phyloP scores from a whole-genome alignment of 2,797 vertebrate species.

The Gymnocypris eckloni region DNA sequence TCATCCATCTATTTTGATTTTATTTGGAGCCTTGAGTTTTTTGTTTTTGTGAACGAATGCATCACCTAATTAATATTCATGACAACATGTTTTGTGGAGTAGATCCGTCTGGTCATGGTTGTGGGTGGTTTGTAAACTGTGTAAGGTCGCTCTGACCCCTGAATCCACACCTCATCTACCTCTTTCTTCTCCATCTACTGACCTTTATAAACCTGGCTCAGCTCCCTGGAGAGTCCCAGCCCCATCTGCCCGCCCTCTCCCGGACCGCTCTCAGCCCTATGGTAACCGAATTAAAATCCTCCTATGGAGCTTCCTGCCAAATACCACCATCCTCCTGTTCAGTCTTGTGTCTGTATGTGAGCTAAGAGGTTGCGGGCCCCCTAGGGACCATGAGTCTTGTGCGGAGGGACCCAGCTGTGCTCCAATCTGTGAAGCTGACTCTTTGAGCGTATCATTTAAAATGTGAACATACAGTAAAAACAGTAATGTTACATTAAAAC shows the following conservation, averaged over 20 bases:
- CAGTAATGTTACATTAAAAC: neutral
- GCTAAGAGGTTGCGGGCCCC: conserved; percentile 60
- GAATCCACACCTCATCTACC: conserved; percentile 35
- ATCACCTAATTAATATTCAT: conserved; percentile 27
- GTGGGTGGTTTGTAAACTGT: conserved; percentile 2
- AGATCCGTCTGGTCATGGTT: conserved; percentile 15
- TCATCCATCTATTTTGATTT: neutral
- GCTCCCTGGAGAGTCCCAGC: conserved; percentile 35
- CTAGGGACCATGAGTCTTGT: conserved; percentile 62
- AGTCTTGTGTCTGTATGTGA: conserved; percentile 43
- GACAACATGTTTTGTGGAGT: conserved; percentile 2
- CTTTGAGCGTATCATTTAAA: conserved; percentile 72
- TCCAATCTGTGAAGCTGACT: conserved; percentile 73
- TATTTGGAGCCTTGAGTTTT: neutral
- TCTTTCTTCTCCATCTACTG: conserved; percentile 33
- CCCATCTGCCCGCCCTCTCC: conserved; percentile 46
- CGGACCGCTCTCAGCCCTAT: conserved; percentile 33
- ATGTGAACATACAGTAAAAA: conserved; percentile 1
- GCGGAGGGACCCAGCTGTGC: conserved; percentile 75
- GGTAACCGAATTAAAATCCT: conserved; percentile 44
- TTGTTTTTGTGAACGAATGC: neutral
- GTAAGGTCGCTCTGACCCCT: conserved; percentile 28
- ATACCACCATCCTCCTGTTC: conserved; percentile 43
- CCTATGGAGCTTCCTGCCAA: conserved; percentile 42
- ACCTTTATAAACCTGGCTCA: conserved; percentile 42